Conservation (phyloP, 2,888 invertebrate species). For the Tholera decimalis region DNA sequence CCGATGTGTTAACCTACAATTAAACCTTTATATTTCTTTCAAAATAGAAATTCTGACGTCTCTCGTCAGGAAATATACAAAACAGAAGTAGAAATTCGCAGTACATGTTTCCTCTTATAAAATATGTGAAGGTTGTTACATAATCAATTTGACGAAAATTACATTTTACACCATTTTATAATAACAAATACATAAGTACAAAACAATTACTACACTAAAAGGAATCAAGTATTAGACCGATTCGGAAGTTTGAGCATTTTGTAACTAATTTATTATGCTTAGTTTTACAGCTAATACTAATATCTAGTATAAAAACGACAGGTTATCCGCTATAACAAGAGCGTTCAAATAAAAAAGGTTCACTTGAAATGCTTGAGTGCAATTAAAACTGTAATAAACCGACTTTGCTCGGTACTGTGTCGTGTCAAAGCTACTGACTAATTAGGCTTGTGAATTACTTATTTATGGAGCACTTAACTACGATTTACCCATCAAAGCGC, state of each 20-base stretch:
- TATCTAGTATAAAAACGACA: slow-evolving; percentile 36
- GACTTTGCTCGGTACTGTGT: slow-evolving; percentile 30
- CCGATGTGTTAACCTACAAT: not conserved
- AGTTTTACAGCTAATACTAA: slow-evolving; percentile 50
- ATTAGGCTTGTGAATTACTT: slow-evolving; percentile 37
- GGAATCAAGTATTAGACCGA: slow-evolving; percentile 75
- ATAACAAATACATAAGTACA: slow-evolving; percentile 65
- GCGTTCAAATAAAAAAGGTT: slow-evolving; percentile 7
- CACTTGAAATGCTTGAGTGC: slow-evolving; percentile 27
- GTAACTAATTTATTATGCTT: slow-evolving; percentile 66
- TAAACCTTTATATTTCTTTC: not conserved
- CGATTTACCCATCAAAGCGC: not conserved
- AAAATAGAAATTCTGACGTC: not conserved
- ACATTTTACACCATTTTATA: slow-evolving; percentile 20
- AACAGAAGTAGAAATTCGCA: not conserved
- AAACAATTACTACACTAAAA: slow-evolving; percentile 65
- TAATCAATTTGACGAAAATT: slow-evolving; percentile 18
- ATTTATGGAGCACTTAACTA: not conserved
- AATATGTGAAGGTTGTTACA: slow-evolving; percentile 6
- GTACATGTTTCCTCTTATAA: slow-evolving; percentile 23
- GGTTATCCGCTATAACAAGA: slow-evolving; percentile 14
- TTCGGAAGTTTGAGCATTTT: slow-evolving; percentile 74
- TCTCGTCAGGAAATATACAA: not conserved
- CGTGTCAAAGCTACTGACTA: slow-evolving; percentile 39
- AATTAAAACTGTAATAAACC: slow-evolving; percentile 28